Percentiles rank a stretch among this genome's conserved stretches.
Evolutionary conservation across 2,797 vertebrate genomes (phyloP).

Genomic region (Chaetodon trifasciatus): DNA sequence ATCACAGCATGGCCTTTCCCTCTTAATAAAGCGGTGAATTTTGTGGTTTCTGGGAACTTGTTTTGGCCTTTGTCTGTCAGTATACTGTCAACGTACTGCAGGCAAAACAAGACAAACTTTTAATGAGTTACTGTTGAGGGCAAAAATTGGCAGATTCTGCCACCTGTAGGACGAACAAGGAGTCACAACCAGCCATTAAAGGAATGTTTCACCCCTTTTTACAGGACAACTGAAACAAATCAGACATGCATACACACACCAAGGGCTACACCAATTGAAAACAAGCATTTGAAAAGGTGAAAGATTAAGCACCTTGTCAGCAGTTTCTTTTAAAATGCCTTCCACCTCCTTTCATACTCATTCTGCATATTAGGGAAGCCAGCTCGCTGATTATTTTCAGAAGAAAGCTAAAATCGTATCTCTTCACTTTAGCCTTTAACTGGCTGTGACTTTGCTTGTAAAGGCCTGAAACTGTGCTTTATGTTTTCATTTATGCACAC

Average conservation of each 20-base stretch:
- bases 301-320: neutral
- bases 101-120: neutral
- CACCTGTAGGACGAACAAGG: slow-evolving; percentile 51
- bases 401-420: too few species aligned
- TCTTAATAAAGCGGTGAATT: neutral
- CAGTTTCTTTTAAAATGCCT: neutral
- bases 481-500: too few species aligned
- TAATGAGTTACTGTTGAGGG: neutral
- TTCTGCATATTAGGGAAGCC: too few species aligned
- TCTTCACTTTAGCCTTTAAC: too few species aligned
- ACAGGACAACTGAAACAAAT: neutral
- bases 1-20: neutral
- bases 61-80: neutral
- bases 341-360: neutral
- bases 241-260: neutral
- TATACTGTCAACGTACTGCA: neutral
- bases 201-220: neutral
- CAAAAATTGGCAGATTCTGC: slow-evolving; percentile 26
- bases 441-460: too few species aligned
- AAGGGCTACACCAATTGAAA: too few species aligned
- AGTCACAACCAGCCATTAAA: neutral
- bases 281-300: neutral
- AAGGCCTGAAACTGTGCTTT: too few species aligned
- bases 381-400: too few species aligned
- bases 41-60: neutral